A percentile compares a stretch with the other conserved stretches of the same genome.
These are phyloP conservation scores for Glareola pratincola DNA, from an alignment of 2,113 vertebrate genomes.

Conservation along the genomic window DNA sequence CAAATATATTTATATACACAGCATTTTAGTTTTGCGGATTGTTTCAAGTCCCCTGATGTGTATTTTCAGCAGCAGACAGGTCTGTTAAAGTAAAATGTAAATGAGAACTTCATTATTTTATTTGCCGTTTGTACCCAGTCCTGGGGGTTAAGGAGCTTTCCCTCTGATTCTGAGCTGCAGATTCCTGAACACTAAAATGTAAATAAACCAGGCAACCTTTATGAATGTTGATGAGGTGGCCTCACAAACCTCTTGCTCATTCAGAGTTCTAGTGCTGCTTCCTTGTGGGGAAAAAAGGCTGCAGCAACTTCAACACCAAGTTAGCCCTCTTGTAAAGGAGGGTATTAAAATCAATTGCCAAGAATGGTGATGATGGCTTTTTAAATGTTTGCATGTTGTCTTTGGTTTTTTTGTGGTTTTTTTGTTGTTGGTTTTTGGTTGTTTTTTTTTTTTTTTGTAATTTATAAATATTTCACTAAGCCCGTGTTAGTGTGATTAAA, in stretches of 20 bases:
- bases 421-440: background rate
- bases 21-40: background rate
- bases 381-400: background rate
- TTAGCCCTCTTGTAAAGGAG: background rate
- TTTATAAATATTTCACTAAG: background rate
- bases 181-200: background rate
- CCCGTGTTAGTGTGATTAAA: background rate
- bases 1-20: background rate
- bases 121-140: background rate
- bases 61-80: background rate
- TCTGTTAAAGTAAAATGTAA: background rate
- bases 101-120: background rate
- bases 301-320: background rate
- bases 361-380: background rate
- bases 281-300: constrained; percentile 1
- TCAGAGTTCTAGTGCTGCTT: background rate
- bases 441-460: background rate
- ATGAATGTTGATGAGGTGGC: background rate
- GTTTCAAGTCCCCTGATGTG: background rate
- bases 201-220: background rate
- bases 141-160: background rate
- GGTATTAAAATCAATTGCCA: background rate
- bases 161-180: background rate
- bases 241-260: background rate
- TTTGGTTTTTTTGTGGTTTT: background rate